Percentiles rank a stretch among this genome's conserved stretches.
phyloP scores from a whole-genome alignment of 2,113 vertebrate genomes.

The Ceyx cyanopectus region DNA sequence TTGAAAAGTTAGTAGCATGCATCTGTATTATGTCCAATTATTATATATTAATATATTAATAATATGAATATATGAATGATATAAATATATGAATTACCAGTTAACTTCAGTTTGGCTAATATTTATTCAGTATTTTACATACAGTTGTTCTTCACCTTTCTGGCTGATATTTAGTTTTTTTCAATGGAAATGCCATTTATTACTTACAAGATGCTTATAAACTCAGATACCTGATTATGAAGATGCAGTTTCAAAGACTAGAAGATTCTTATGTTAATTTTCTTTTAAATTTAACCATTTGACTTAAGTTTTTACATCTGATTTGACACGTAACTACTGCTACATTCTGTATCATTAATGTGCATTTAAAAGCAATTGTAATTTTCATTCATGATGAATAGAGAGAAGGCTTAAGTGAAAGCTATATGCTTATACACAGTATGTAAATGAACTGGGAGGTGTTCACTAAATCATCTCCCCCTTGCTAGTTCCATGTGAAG shows the following conservation, averaged over 20 bases:
- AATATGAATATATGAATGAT: neutral
- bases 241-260: neutral
- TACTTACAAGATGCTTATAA: neutral
- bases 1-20: neutral
- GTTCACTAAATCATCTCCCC: neutral
- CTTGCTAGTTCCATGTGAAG: neutral
- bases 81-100: neutral
- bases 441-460: neutral
- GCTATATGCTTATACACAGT: neutral
- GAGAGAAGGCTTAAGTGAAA: neutral
- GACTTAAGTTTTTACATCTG: neutral
- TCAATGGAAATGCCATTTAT: neutral
- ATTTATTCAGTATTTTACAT: neutral
- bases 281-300: neutral
- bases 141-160: neutral
- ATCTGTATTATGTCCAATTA: neutral
- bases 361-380: neutral
- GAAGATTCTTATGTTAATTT: neutral
- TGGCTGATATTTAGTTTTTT: neutral
- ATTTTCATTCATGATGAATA: neutral
- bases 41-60: neutral
- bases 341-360: neutral
- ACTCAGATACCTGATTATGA: neutral
- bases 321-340: neutral
- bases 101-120: neutral